Conservation (phyloP, 2,113 vertebrate species). For the Sturnus vulgaris region DNA sequence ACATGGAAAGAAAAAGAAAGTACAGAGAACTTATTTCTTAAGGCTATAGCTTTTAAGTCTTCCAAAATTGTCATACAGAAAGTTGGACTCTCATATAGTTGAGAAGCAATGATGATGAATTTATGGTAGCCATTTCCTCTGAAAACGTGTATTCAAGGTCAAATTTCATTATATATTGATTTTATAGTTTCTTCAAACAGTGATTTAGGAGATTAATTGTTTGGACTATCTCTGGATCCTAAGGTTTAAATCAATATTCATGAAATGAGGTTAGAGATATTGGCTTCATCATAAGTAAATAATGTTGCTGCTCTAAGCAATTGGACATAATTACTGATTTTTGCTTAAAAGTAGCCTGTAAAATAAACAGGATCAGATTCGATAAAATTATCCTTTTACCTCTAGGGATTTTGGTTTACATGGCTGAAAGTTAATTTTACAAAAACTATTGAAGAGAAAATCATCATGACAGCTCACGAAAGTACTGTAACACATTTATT, state of each 20-base stretch:
- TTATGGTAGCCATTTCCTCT: background rate
- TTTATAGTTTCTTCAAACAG: constrained; percentile 66
- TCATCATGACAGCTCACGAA: background rate
- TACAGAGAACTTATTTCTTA: background rate
- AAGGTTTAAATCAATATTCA: constrained; percentile 69
- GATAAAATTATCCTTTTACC: constrained; percentile 44
- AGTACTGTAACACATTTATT: background rate
- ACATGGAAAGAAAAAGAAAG: background rate
- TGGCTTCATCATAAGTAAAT: constrained; percentile 63
- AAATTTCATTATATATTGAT: constrained; percentile 65
- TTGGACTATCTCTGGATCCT: constrained; percentile 43
- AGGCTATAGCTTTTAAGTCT: background rate
- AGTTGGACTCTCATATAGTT: background rate
- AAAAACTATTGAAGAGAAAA: background rate
- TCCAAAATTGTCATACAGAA: background rate
- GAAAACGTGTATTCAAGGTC: constrained; percentile 33
- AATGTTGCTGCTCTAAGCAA: constrained; percentile 61
- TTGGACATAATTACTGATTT: constrained; percentile 62
- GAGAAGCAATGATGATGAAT: background rate
- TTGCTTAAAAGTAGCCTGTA: constrained; percentile 60
- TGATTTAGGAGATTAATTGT: constrained; percentile 66
- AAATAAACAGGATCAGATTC: constrained; percentile 34
- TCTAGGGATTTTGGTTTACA: constrained; percentile 4
- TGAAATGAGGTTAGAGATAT: constrained; percentile 65
- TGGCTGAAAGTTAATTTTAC: constrained; percentile 36